Conservation (phyloP, 2,113 vertebrate species). For the Vombatus ursinus region DNA sequence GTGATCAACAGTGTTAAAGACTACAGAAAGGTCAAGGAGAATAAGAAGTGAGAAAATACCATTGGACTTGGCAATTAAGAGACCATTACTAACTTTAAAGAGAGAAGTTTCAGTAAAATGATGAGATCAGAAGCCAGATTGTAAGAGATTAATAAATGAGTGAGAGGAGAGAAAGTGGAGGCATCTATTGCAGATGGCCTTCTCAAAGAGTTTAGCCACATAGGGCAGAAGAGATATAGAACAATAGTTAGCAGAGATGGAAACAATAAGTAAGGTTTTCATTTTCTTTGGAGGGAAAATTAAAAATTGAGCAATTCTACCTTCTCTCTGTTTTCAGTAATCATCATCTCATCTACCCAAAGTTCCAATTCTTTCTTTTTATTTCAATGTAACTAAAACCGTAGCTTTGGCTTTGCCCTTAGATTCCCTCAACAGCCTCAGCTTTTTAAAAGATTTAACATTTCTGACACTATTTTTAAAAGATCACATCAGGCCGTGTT, state of each 20-base stretch:
- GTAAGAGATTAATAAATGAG: neutral
- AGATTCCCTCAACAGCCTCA: neutral
- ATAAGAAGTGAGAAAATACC: too few species aligned
- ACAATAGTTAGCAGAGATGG: neutral
- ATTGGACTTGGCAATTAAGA: too few species aligned
- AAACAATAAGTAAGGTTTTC: neutral
- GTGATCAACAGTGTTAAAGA: too few species aligned
- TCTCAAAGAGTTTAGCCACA: neutral
- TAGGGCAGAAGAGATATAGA: neutral
- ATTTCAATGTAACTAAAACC: neutral
- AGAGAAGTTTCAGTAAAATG: too few species aligned
- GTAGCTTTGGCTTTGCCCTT: neutral
- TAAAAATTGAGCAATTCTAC: neutral
- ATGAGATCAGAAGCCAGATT: neutral
- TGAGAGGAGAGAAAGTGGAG: neutral
- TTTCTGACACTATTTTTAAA: neutral
- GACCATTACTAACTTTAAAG: too few species aligned
- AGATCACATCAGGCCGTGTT: neutral
- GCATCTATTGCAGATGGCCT: neutral
- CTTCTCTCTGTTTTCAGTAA: neutral
- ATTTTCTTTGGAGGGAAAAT: neutral
- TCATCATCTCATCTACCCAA: neutral
- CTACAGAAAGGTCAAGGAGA: too few species aligned
- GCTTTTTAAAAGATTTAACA: neutral
- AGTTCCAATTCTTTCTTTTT: neutral